Evolutionary conservation across 2,113 vertebrate species (phyloP), one percentile per base, ranked within the genome.

Genomic region (Apistogramma diplotaenia): DNA sequence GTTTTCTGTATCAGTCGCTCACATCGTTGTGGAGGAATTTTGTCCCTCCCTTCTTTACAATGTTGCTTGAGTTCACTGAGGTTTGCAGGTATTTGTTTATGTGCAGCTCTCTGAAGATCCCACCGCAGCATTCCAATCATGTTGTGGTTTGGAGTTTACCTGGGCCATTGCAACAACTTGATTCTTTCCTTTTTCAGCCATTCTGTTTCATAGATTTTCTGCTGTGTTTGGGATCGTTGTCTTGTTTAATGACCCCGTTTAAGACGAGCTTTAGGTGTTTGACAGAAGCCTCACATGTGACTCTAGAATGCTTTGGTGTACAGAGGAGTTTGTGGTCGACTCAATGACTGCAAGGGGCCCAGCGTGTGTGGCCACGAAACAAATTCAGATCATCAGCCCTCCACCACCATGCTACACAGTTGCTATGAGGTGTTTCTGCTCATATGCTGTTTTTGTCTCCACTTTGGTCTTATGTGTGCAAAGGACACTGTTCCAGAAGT

Each of bases 171-270:
- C 35, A 37, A 6, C 35, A 37, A 10, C 35, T 37, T 37, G 21
- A 21, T 62, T 40, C 40, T 21, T 62, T 62, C 7, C 40, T 18
- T 18, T 2, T 40, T 16, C 2, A 62, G n/a, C 16, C 40, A 40
- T 62, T 62, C 35, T 62, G n/a, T 62, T 62, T n/a, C n/a, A 35
- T 23, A 62, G 7, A 16, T 62, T 62, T 40, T n/a, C 60, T 40
- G 35, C 40, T 62, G 35, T 62, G 21, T 21, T 62, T 62, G 60
- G 35, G n/a, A 62, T 43, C 35, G 25, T 40, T 62, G 60, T 43
- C 7, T 23, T 40, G 35, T 25, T 35, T 35, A 35, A 35, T 35
- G 33, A 9, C 33, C 33, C 8, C 8, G 3, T 8, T 9, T 35
- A 35, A 35, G 8, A 6, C 31, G 6, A 33, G 6, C 31, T 8